Evolutionary conservation across 2,113 vertebrate genomes (phyloP), one percentile per base, ranked within the genome.

Genomic region (Callopanchax toddi): DNA sequence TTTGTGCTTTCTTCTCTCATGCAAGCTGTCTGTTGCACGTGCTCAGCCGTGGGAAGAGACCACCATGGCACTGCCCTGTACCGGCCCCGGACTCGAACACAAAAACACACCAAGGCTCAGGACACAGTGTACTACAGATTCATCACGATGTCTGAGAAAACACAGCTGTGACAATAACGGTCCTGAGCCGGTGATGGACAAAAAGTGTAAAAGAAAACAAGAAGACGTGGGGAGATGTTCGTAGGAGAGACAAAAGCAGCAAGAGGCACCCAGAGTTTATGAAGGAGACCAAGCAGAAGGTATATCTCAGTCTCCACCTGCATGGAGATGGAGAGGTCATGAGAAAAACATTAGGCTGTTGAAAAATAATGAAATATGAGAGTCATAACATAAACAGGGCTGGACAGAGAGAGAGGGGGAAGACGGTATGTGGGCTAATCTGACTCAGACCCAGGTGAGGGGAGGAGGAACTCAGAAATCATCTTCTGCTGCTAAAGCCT

Each of bases 161-260:
- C 86, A 88, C 87, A 90, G 87, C 87, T 90, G 89, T 83, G 83
- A 89, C 78, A 89, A 90, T 80, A 89, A 66, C 46, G 45, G 56
- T 68, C 61, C 61, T 53, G 61, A 78, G 66, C 71, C 40, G 37
- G 52, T 22, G 65, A 65, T 2, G 18, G 32, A 53, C 48, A 17
- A n/a, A n/a, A 36, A 65, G 48, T 23, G 60, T 36, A 15, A 49
- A 45, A 34, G 15, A 9, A 11, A 49, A 62, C 3, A 6, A 5
- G 22, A 26, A 48, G 1, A 20, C 0, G 11, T 5, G 8, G 5
- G 48, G 16, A 21, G 39, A 40, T 6, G 22, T 13, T 21, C 11
- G 0, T 44, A 2, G 1, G 6, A 15, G 22, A 7, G 34, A 54
- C 18, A 36, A 37, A 39, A 54, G 16, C 12, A 20, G 13, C 13